phyloP scores from a whole-genome alignment of 2,797 vertebrate genomes.

The Falco naumanni region DNA sequence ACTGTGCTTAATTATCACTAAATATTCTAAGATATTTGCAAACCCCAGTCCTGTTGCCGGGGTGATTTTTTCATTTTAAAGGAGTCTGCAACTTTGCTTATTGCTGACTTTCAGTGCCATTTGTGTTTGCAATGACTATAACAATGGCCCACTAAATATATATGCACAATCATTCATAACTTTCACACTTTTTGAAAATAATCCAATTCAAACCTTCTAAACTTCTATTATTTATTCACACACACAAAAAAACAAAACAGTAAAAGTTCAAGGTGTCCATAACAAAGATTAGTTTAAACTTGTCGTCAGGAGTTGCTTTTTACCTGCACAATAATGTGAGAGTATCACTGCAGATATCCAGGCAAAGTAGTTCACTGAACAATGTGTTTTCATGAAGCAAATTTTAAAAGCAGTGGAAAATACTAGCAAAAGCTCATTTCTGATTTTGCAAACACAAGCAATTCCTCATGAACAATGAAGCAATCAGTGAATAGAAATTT shows the following conservation, averaged over 20 bases:
- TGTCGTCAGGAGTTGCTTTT: background rate
- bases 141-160: background rate
- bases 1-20: background rate
- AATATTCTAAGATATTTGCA: background rate
- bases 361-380: background rate
- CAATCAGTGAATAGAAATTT: slow-evolving; percentile 33
- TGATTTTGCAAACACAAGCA: slow-evolving; percentile 36
- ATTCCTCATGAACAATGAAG: slow-evolving; percentile 18
- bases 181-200: background rate
- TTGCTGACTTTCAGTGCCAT: background rate
- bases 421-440: background rate
- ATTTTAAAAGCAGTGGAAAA: background rate
- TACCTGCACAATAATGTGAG: background rate
- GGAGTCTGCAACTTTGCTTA: background rate
- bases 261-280: background rate
- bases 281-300: background rate
- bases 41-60: background rate
- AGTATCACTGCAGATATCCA: background rate
- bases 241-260: background rate
- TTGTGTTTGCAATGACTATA: background rate
- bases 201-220: background rate
- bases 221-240: background rate
- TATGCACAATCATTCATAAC: background rate
- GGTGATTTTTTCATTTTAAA: background rate
- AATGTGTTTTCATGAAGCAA: background rate